Percentiles rank a stretch among this genome's conserved stretches.
Evolutionary conservation across 2,888 invertebrate species (phyloP).

Genomic region (Agrilus biguttatus): DNA sequence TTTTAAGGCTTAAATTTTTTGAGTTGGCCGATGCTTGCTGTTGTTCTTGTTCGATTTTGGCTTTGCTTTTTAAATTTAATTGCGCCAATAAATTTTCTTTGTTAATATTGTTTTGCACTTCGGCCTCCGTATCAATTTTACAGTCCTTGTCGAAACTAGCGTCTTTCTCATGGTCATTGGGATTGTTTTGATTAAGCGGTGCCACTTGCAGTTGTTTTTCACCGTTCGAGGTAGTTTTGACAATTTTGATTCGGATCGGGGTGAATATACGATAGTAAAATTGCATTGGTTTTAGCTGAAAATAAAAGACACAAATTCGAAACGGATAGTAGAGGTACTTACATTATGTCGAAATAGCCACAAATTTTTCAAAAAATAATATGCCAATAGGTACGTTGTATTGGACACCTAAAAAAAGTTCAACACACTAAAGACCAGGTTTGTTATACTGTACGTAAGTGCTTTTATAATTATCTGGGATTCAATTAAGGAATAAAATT

Average conservation of each 20-base stretch:
- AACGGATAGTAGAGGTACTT: no score
- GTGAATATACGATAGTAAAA: slow-evolving; percentile 47
- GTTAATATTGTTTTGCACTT: slow-evolving; percentile 12
- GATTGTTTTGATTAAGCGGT: slow-evolving; percentile 14
- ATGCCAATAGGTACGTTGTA: no score
- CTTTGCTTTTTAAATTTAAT: slow-evolving; percentile 24
- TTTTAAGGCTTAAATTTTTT: no score
- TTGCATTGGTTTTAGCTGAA: slow-evolving; percentile 46
- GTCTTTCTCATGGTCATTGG: slow-evolving; percentile 1
- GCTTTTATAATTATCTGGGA: no score
- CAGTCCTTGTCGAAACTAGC: not conserved
- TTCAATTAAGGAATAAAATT: no score
- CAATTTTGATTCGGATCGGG: slow-evolving; percentile 27
- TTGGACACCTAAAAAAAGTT: no score
- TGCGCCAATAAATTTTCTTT: slow-evolving; percentile 26
- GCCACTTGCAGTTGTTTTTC: slow-evolving; percentile 28
- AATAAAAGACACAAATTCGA: slow-evolving; percentile 7
- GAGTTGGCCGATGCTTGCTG: no score
- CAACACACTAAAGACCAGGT: not conserved
- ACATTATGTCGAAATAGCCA: no score
- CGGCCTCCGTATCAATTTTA: slow-evolving; percentile 3
- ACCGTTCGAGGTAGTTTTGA: slow-evolving; percentile 25
- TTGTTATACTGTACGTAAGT: no score
- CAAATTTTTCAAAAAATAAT: no score
- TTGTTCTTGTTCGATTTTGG: slow-evolving; percentile 11